Evolutionary conservation across 1,140 invertebrate genomes (phyloP).

Genomic region (Drosophila rhopaloa): DNA sequence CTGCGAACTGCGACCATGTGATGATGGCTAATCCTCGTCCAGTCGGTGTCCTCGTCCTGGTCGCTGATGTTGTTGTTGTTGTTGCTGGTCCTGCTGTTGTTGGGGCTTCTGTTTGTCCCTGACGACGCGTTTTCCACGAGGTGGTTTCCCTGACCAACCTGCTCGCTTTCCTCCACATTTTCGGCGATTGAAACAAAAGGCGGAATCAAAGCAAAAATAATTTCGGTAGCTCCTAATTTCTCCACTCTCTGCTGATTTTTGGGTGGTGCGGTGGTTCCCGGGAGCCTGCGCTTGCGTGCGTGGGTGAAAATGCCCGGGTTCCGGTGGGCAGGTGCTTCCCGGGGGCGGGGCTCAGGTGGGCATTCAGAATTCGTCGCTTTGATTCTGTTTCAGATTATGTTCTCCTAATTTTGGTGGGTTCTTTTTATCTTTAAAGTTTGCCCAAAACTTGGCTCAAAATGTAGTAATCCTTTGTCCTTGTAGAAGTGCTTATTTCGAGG

Average conservation of each 20-base stretch:
- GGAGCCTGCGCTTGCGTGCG: constrained; percentile 57
- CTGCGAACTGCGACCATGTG: constrained; percentile 62
- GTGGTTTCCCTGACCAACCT: constrained; percentile 52
- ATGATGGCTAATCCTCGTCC: constrained; percentile 56
- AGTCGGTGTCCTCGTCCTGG: constrained; percentile 20
- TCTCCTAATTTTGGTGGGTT: constrained; percentile 42
- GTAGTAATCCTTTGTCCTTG: constrained; percentile 6
- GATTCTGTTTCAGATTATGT: constrained; percentile 12
- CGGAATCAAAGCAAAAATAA: constrained; percentile 36
- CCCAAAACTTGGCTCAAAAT: constrained; percentile 34
- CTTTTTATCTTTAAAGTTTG: constrained; percentile 12
- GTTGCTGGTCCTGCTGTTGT: constrained; percentile 11
- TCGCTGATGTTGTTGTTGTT: constrained; percentile 13
- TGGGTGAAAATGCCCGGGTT: constrained; percentile 23
- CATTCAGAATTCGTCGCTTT: constrained; percentile 21
- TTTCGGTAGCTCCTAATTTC: constrained; percentile 11
- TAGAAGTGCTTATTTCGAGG: constrained; percentile 23
- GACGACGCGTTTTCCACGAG: constrained; percentile 65
- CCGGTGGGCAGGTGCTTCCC: constrained; percentile 10
- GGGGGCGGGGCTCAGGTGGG: constrained; percentile 15
- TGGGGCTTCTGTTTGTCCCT: constrained; percentile 52
- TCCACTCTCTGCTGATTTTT: constrained; percentile 2
- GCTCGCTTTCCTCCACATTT: constrained; percentile 44
- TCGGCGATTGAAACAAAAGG: constrained; percentile 37
- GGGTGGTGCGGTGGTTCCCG: constrained; percentile 7